Evolutionary conservation across 1,140 invertebrate genomes (phyloP).

Genomic region (Ericerus pela): DNA sequence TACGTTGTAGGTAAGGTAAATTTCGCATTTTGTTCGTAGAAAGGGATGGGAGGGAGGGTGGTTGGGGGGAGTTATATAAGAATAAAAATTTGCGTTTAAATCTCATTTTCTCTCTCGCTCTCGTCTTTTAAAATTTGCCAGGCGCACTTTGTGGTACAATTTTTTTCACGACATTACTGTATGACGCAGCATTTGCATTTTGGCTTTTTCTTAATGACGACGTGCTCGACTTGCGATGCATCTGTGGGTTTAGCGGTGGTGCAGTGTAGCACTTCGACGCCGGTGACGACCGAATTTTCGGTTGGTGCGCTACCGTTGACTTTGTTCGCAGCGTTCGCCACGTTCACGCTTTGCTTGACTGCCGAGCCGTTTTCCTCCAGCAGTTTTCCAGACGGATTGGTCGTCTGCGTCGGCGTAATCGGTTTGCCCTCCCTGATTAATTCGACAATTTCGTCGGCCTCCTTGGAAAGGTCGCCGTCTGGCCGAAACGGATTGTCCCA

Average conservation of each 20-base stretch:
- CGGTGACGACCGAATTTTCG: constrained; percentile 23
- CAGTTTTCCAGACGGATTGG: constrained; percentile 28
- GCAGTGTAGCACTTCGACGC: constrained; percentile 18
- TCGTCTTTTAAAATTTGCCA: too few species aligned
- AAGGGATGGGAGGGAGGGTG: too few species aligned
- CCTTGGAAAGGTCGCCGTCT: constrained; percentile 81
- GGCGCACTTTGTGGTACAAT: too few species aligned
- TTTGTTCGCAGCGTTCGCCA: constrained; percentile 30
- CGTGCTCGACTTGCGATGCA: constrained; percentile 63
- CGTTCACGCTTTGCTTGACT: constrained; percentile 25
- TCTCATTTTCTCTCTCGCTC: too few species aligned
- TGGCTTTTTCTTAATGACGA: constrained; percentile 75
- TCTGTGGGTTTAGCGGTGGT: constrained; percentile 35
- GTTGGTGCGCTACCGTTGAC: constrained; percentile 29
- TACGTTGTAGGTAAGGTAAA: too few species aligned
- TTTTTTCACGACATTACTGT: constrained; percentile 47
- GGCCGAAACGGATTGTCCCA: constrained; percentile 96
- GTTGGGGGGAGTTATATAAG: too few species aligned
- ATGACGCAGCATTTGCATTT: constrained; percentile 80
- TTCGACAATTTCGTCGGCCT: constrained; percentile 91
- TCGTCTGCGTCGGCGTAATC: constrained; percentile 48
- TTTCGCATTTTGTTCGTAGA: too few species aligned
- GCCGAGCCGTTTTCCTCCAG: constrained; percentile 29
- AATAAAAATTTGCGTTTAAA: too few species aligned
- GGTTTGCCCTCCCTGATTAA: constrained; percentile 80